Evolutionary conservation across 2,888 invertebrate species (phyloP), one percentile per base, ranked within the genome.

Genomic region (Agrotis exclamationis): DNA sequence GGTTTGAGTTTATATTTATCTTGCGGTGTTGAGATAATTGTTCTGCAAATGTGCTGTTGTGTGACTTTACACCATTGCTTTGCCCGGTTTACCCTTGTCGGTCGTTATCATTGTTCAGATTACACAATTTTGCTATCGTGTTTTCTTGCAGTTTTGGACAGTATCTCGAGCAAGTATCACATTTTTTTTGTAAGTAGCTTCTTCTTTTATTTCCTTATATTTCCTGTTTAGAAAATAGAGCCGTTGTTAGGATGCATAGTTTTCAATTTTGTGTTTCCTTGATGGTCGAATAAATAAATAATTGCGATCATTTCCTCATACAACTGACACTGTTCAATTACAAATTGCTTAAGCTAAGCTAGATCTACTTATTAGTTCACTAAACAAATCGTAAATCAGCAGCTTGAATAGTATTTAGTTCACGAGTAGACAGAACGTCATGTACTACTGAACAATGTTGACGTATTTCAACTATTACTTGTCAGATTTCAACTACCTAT

Each of bases 371-470:
- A 84, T 82, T 75, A 80, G 78, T 79, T 64, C 20, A 68, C 70
- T 72, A 71, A 83, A 84, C 84, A 80, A 79, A 76, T 83, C 74
- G 73, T 87, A 85, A 86, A 87, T 89, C 85, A 85, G 68, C 71
- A 67, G 75, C 73, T 50, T 71, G 69, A 79, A 76, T 72, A 82
- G 75, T 83, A 85, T 86, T 87, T 83, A 85, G 85, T 86, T 76
- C 83, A 80, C 67, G 65, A 80, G 74, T 70, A 80, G 85, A 86
- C 81, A 80, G 44, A 65, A 65, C 76, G 84, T 82, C 86, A 74
- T 87, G 86, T 85, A 57, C 62, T 73, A 79, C 82, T 79, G 70
- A 82, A 75, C 76, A 80, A 73, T 71, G 69, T 70, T 82, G 67
- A 80, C 74, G 71, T 80, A 82, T 85, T 70, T 79, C 80, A 74